Evolutionary conservation across 2,888 invertebrate species (phyloP).

Genomic region (Eristalinus sepulchralis): DNA sequence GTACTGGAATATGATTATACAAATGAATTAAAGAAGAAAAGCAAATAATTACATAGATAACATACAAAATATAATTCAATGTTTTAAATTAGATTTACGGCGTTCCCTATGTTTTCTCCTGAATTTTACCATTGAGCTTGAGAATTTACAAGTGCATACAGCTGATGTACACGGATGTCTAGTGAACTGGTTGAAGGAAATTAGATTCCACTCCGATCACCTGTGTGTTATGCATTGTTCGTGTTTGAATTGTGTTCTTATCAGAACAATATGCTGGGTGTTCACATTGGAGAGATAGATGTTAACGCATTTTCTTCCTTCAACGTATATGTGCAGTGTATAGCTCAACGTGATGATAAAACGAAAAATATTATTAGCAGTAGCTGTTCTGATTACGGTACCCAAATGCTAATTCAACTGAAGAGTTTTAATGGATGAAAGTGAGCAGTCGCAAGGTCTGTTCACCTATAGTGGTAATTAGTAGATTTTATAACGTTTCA

Average conservation of each 20-base stretch:
- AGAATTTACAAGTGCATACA: background rate
- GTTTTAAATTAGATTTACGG: conserved; percentile 43
- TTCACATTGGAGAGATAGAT: no score
- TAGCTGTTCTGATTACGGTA: no score
- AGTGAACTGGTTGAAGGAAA: background rate
- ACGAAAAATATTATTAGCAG: no score
- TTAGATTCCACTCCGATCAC: background rate
- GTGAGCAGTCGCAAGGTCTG: no score
- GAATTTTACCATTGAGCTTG: background rate
- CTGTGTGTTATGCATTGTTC: background rate
- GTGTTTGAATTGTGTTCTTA: no score
- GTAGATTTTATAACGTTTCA: no score
- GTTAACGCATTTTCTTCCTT: no score
- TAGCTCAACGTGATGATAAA: no score
- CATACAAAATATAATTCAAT: conserved; percentile 44
- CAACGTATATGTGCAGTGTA: no score
- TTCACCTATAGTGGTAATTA: no score
- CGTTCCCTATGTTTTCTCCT: conserved; percentile 9
- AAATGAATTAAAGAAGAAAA: conserved; percentile 31
- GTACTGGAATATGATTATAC: conserved; percentile 47
- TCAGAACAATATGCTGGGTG: background rate
- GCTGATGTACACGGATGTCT: background rate
- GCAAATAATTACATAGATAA: conserved; percentile 36
- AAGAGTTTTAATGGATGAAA: no score
- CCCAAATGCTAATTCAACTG: no score